Conservation (phyloP, 2,113 vertebrate species). For the Rhinoderma darwinii region DNA sequence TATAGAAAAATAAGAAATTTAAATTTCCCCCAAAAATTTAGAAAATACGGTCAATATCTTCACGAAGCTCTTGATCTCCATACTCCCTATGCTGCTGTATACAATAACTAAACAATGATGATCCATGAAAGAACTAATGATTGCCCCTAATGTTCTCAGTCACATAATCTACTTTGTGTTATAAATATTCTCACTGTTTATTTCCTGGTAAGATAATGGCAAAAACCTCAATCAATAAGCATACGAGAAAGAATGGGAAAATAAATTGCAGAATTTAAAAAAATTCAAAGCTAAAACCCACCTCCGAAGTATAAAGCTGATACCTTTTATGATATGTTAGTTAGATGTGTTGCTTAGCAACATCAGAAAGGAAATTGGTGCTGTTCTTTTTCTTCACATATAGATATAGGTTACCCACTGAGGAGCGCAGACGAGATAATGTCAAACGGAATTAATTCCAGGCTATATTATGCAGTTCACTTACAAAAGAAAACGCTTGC, state of each 20-base stretch:
- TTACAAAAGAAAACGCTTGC: neutral
- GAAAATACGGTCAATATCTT: neutral
- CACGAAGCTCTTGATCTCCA: neutral
- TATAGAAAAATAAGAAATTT: neutral
- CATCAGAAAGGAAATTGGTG: neutral
- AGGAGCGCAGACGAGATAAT: neutral
- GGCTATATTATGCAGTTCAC: neutral
- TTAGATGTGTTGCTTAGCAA: slow-evolving; percentile 30
- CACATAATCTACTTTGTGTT: neutral
- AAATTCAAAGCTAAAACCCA: slow-evolving; percentile 32
- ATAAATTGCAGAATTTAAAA: slow-evolving; percentile 49
- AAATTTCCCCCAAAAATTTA: neutral
- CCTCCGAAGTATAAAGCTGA: neutral
- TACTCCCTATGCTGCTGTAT: neutral
- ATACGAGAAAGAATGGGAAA: slow-evolving; percentile 20
- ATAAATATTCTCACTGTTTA: slow-evolving; percentile 49
- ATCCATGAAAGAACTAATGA: slow-evolving; percentile 35
- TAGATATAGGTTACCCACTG: slow-evolving; percentile 15
- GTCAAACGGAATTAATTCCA: neutral
- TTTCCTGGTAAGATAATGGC: slow-evolving; percentile 48
- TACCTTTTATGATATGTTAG: slow-evolving; percentile 20
- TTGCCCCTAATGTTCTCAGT: slow-evolving; percentile 41
- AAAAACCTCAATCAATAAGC: slow-evolving; percentile 49
- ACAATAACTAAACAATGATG: slow-evolving; percentile 7
- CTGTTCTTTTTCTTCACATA: slow-evolving; percentile 10